Evolutionary conservation across 37 sponge, comb jelly and placozoan species (phyloP).

Genomic region (Beroe ovata): DNA sequence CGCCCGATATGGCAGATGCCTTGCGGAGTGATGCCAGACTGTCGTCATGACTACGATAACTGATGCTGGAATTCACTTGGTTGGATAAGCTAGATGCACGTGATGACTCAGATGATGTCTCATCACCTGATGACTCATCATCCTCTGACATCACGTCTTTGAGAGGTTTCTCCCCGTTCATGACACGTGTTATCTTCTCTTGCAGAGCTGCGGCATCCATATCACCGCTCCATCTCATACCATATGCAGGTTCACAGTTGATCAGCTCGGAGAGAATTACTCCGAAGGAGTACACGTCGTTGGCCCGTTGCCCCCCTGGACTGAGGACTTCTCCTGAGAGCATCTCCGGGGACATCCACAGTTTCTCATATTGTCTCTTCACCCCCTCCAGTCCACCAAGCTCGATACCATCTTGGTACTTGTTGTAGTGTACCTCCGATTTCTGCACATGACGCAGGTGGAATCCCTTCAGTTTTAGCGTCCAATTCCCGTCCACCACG

Average conservation of each 20-base stretch:
- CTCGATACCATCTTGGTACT: not conserved
- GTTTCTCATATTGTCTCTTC: not conserved
- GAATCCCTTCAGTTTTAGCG: constrained; percentile 31
- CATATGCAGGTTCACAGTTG: constrained; percentile 14
- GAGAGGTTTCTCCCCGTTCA: constrained; percentile 28
- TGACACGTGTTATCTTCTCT: constrained; percentile 4
- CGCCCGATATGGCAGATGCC: not conserved
- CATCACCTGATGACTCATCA: not conserved
- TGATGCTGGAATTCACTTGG: not conserved
- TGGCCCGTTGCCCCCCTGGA: not conserved
- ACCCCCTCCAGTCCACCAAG: not conserved
- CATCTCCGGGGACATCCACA: constrained; percentile 12
- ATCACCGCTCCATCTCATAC: not conserved
- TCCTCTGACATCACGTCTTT: not conserved
- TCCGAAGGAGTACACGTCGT: constrained; percentile 38
- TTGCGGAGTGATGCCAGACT: not conserved
- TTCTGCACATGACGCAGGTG: not conserved
- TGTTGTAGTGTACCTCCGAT: constrained; percentile 4
- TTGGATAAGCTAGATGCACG: not conserved
- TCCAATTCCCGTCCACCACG: constrained; percentile 59
- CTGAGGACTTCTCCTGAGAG: not conserved
- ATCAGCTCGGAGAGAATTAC: constrained; percentile 31
- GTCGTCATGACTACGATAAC: not conserved
- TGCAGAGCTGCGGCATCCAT: not conserved
- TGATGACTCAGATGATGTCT: not conserved